Evolutionary conservation across 1,140 invertebrate species (phyloP).

Genomic region (Procambarus virginalis): DNA sequence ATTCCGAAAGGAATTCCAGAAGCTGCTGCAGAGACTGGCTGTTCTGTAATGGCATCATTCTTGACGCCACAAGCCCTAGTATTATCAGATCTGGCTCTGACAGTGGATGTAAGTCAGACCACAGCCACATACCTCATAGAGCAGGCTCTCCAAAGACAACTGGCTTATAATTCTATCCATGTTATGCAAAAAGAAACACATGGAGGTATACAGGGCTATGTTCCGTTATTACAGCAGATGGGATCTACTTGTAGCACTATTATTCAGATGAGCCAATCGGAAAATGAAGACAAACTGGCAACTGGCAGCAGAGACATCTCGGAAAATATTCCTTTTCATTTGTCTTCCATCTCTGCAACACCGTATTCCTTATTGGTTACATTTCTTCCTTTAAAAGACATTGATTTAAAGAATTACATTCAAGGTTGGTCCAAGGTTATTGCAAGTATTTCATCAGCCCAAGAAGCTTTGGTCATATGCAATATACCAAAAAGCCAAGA

Average conservation of each 20-base stretch:
- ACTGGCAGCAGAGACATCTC: neutral
- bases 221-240: slow-evolving; percentile 46
- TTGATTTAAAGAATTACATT: slow-evolving; percentile 25
- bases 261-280: neutral
- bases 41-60: slow-evolving; percentile 47
- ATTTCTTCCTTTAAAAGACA: slow-evolving; percentile 30
- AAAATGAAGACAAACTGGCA: neutral
- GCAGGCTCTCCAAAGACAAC: slow-evolving; percentile 42
- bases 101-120: slow-evolving; percentile 48
- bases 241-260: slow-evolving; percentile 28
- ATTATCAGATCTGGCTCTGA: slow-evolving; percentile 42
- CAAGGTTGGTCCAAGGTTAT: slow-evolving; percentile 38
- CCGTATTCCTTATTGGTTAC: slow-evolving; percentile 45
- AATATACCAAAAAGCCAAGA: neutral
- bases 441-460: neutral
- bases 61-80: slow-evolving; percentile 45
- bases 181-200: neutral
- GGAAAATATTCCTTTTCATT: neutral
- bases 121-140: slow-evolving; percentile 52
- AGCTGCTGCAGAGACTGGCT: slow-evolving; percentile 17
- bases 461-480: neutral
- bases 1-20: slow-evolving; percentile 46
- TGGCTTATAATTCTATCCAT: neutral
- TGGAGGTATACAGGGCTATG: slow-evolving; percentile 27
- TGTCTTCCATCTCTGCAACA: slow-evolving; percentile 7